A percentile compares a stretch with the other conserved stretches of the same genome.
Evolutionary conservation across 2,888 invertebrate genomes (phyloP).

Genomic region (Nebria salina): DNA sequence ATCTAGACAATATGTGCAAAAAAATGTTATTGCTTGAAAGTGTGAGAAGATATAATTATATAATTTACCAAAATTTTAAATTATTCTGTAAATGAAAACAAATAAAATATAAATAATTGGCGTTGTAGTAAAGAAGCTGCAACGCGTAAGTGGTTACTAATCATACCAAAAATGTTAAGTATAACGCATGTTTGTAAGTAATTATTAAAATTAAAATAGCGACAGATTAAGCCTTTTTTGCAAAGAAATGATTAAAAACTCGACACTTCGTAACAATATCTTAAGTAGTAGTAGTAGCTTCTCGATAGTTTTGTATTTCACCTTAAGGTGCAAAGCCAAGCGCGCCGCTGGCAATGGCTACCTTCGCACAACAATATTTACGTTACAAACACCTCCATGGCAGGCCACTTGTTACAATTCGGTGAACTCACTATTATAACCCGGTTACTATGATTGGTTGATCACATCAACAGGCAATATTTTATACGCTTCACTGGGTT

Average conservation of each 20-base stretch:
- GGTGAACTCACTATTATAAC: conserved; percentile 34
- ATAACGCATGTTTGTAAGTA: too few species aligned
- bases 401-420: conserved; percentile 38
- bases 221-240: neutral
- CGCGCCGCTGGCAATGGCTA: conserved; percentile 31
- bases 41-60: too few species aligned
- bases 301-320: conserved; percentile 8
- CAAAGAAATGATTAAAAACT: neutral
- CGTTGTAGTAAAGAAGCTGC: too few species aligned
- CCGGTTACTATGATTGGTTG: conserved; percentile 38
- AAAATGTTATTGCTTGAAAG: too few species aligned
- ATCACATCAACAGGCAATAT: conserved; percentile 44
- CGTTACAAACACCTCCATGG: conserved; percentile 12
- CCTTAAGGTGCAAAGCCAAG: neutral
- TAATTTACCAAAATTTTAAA: too few species aligned
- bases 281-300: neutral
- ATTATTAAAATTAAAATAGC: too few species aligned
- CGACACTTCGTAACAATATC: neutral
- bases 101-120: too few species aligned
- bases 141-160: too few species aligned
- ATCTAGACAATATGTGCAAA: too few species aligned
- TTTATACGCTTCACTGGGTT: conserved; percentile 35
- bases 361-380: conserved; percentile 33
- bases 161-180: too few species aligned
- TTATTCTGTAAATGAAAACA: too few species aligned